Evolutionary conservation across 2,888 invertebrate genomes (phyloP), one percentile per base, ranked within the genome.

Genomic region (Poecilus cupreus): DNA sequence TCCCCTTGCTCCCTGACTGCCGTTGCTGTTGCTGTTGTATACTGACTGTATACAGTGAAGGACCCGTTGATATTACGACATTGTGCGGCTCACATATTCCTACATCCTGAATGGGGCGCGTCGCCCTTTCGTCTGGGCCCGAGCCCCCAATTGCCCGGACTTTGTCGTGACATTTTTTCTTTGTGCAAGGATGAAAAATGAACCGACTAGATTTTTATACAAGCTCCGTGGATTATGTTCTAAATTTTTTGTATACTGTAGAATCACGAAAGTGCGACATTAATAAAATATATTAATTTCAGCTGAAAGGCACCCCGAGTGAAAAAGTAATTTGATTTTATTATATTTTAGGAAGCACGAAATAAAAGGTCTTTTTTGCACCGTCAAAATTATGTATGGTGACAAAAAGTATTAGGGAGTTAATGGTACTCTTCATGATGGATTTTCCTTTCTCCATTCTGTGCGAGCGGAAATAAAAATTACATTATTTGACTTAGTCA

Each of bases 201-300:
- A 80, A 80, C 80, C 80, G 37, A 72, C 72, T 39, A 72, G 80
- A 80, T 80, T 80, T 80, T 80, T 72, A 80, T 80, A 80, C 70
- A 79, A 79, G 79, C 68, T 32, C 20, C 64, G 24, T 49, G 79
- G 79, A 79, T 68, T 79, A 79, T 79, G 68, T 68, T 64, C 68
- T 79, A 79, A 79, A 79, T 60, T 43, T 60, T 77, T 60, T 77
- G 49, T 75, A 49, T 64, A 26, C 60, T 76, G 64, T 16, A 64
- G 60, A 64, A 60, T 32, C 77, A 77, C 57, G 77, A 77, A 77
- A 77, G 64, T 77, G 60, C 77, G 64, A 64, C 77, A 64, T 77
- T 77, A 77, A 77, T 77, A 77, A 77, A 77, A 77, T 77, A 77
- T 77, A 77, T 77, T 77, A 77, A 77, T 77, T 64, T 64, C 43